Evolutionary conservation across 1,140 invertebrate species (phyloP).

Genomic region (Drosophila sturtevanti): DNA sequence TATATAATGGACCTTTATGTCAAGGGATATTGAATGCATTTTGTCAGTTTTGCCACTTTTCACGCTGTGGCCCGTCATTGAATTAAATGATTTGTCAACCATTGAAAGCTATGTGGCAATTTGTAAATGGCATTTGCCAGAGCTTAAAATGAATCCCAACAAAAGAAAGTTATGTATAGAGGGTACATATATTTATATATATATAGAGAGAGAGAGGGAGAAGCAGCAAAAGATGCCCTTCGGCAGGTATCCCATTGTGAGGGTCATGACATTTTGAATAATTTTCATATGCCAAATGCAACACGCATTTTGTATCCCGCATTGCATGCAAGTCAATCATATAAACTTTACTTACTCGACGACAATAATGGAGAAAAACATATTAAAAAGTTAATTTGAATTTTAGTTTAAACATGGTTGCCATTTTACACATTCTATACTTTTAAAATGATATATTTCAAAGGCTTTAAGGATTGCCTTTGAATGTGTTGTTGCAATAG

Average conservation of each 20-base stretch:
- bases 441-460: too few relatives aligned
- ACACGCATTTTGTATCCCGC: conserved; percentile 43
- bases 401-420: background rate
- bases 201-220: conserved; percentile 1
- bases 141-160: conserved; percentile 9
- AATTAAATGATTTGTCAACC: conserved; percentile 69
- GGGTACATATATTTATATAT: too few relatives aligned
- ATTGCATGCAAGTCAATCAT: conserved; percentile 67
- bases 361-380: conserved; percentile 21
- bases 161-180: background rate
- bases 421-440: background rate
- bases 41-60: conserved; percentile 19
- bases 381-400: conserved; percentile 37
- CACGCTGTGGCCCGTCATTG: conserved; percentile 51
- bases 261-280: conserved; percentile 49
- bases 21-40: conserved; percentile 19
- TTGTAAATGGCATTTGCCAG: conserved; percentile 58
- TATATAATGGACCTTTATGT: conserved; percentile 8
- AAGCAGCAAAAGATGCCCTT: background rate
- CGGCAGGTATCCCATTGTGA: conserved; percentile 43
- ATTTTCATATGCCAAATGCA: conserved; percentile 45
- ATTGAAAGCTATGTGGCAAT: conserved; percentile 57
- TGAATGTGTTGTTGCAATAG: too few relatives aligned
- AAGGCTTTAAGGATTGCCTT: too few relatives aligned
- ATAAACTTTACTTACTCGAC: conserved; percentile 8